These are phyloP conservation scores for Dicrurus megarhynchus DNA, from an alignment of 2,113 vertebrate genomes.

Conservation along the genomic window DNA sequence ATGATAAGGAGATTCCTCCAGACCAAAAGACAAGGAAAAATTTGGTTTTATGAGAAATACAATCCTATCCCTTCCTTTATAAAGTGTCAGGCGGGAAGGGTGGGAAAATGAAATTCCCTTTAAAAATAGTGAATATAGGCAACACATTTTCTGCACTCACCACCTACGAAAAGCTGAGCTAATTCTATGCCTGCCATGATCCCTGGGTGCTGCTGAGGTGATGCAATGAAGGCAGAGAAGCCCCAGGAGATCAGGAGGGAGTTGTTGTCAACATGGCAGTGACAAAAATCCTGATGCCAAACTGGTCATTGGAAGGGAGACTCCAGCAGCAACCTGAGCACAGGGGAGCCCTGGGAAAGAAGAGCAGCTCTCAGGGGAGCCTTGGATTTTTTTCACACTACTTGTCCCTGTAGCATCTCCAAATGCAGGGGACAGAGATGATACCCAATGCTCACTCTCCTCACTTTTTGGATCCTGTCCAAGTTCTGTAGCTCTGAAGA, in stretches of 20 bases:
- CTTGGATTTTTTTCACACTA: background rate
- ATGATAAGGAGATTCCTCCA: background rate
- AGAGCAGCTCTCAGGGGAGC: background rate
- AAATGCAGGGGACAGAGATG: background rate
- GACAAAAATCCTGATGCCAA: background rate
- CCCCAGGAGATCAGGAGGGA: background rate
- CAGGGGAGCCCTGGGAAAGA: background rate
- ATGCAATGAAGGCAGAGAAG: background rate
- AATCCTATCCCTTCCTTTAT: background rate
- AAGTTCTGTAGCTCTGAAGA: background rate
- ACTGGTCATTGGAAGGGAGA: background rate
- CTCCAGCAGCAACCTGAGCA: background rate
- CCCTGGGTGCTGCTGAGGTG: background rate
- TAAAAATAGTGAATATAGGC: background rate
- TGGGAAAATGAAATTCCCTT: background rate
- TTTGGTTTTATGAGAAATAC: background rate
- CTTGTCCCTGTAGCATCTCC: background rate
- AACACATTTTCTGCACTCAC: background rate
- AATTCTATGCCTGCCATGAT: background rate
- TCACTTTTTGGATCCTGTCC: background rate
- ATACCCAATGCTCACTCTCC: accelerated
- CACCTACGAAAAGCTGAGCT: background rate
- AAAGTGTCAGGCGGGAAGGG: background rate
- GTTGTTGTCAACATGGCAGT: background rate
- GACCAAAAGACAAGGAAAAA: background rate